A percentile compares a stretch with the other conserved stretches of the same genome.
Conservation (phyloP, 2,113 vertebrate genomes). For the Odontesthes bonariensis region DNA sequence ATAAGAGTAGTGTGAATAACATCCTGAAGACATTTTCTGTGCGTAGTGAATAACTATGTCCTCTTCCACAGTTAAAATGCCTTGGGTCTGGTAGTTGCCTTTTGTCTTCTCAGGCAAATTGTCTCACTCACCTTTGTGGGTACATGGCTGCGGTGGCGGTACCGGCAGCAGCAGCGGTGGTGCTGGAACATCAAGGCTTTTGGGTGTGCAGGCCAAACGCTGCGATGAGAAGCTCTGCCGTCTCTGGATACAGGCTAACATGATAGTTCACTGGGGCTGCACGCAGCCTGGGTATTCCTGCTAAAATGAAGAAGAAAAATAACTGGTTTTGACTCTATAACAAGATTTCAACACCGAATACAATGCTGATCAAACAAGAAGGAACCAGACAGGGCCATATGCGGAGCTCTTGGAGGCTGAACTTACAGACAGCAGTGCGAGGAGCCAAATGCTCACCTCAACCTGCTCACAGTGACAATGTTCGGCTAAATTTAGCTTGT, state of each 20-base stretch:
- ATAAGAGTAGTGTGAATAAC: neutral
- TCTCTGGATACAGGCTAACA: constrained; percentile 97
- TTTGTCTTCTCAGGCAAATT: neutral
- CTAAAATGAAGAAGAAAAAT: constrained; percentile 22
- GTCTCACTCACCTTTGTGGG: constrained; percentile 88
- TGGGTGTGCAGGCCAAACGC: constrained; percentile 87
- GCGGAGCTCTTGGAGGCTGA: neutral
- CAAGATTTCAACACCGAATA: neutral
- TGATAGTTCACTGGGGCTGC: constrained; percentile 81
- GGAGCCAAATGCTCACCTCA: neutral
- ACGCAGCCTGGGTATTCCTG: constrained; percentile 75
- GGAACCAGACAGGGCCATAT: neutral
- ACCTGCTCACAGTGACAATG: neutral
- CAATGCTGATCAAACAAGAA: neutral
- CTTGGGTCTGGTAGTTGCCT: no score
- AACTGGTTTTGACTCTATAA: neutral
- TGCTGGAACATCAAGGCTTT: constrained; percentile 85
- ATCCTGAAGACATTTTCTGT: neutral
- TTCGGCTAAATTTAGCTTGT: neutral
- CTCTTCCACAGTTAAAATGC: neutral
- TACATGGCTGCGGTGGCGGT: constrained; percentile 56
- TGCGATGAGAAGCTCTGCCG: constrained; percentile 91
- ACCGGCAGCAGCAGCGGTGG: constrained; percentile 59
- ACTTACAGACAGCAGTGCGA: neutral
- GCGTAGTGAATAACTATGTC: neutral